Conservation (phyloP, 2,797 vertebrate species). For the Micropoecilia bifurca region DNA sequence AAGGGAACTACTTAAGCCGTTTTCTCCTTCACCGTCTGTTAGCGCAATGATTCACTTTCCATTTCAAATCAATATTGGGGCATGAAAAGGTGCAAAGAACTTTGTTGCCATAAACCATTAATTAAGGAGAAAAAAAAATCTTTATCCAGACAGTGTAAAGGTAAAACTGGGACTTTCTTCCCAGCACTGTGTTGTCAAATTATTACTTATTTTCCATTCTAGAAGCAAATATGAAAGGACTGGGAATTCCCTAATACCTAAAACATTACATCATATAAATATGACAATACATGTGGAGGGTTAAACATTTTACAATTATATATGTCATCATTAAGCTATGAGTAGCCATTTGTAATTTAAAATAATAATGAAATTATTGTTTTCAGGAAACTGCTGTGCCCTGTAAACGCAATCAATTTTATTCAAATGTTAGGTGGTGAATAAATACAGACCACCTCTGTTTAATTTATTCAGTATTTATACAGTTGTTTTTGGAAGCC, state of each 20-base stretch:
- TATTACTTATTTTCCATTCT: neutral
- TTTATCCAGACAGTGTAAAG: too few relatives aligned
- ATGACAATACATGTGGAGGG: neutral
- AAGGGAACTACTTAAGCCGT: conserved; percentile 77
- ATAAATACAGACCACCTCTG: neutral
- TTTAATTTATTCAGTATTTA: neutral
- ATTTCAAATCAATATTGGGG: conserved; percentile 76
- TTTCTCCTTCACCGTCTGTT: conserved; percentile 70
- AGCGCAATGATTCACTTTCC: conserved; percentile 74
- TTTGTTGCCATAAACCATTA: neutral
- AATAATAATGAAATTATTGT: neutral
- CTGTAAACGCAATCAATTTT: neutral
- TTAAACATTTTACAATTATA: neutral
- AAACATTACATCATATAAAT: neutral
- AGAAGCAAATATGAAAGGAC: neutral
- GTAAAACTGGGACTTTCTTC: neutral
- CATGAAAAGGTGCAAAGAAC: neutral
- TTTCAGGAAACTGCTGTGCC: neutral
- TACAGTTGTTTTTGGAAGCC: neutral
- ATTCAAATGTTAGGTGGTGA: neutral
- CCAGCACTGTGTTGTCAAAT: neutral
- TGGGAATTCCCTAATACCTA: neutral
- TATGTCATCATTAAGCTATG: neutral
- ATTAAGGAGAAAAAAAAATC: neutral
- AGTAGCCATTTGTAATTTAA: neutral